Conservation (phyloP, 2,113 vertebrate species). For the Sorex araneus region DNA sequence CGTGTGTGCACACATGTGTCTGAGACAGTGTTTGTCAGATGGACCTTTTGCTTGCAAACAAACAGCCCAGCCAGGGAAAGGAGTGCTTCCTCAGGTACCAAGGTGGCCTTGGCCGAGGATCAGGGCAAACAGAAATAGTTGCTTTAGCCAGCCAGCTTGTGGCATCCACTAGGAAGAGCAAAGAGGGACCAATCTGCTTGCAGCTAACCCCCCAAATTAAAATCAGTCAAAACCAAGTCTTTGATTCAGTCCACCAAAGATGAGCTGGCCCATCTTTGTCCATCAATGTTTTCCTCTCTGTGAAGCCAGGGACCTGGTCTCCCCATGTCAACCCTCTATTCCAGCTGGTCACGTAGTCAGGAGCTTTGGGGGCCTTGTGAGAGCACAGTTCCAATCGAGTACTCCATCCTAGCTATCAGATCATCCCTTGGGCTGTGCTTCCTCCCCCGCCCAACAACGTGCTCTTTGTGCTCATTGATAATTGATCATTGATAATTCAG, state of each 20-base stretch:
- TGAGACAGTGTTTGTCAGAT: not conserved
- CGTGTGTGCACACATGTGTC: not conserved
- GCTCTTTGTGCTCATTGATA: constrained; percentile 55
- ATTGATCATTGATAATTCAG: not conserved
- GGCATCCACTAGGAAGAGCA: not conserved
- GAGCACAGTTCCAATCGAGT: not conserved
- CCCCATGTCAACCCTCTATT: not conserved
- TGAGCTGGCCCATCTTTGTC: not conserved
- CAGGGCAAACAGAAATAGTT: not conserved
- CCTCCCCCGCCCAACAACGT: constrained; percentile 17
- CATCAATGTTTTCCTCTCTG: not conserved
- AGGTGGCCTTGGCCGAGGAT: not conserved
- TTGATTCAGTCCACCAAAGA: constrained; percentile 38
- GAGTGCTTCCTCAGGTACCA: not conserved
- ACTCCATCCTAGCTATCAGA: constrained; percentile 11
- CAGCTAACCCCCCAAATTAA: accelerated
- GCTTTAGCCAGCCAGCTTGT: not conserved
- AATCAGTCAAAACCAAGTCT: not conserved
- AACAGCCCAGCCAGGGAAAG: not conserved
- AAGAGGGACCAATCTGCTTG: not conserved
- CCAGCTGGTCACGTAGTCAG: not conserved
- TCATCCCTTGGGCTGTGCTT: constrained; percentile 46
- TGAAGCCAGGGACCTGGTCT: not conserved
- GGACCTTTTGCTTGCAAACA: constrained; percentile 30
- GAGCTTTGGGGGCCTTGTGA: not conserved